Evolutionary conservation across 1,140 invertebrate genomes (phyloP), one percentile per base, ranked within the genome.

Genomic region (Drosophila willistoni): DNA sequence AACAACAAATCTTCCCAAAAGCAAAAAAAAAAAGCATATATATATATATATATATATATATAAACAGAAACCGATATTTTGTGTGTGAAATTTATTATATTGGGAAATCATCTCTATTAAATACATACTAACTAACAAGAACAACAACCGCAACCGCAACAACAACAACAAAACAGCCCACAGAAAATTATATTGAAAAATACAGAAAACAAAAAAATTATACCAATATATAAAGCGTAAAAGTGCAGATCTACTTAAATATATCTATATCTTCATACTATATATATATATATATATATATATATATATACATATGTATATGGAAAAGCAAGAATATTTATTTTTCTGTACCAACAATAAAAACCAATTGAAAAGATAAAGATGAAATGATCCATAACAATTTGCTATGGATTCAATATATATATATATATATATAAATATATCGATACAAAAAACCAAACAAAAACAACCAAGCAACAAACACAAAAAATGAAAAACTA

Each of bases 51-150:
- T 68, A 60, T 55, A 54, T 36, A 54, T 44, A 39, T 9, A 66
- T 42, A 9, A 54, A 29, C 22, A 66, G 17, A 68, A 76, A 87
- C 77, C 67, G 69, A 87, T 86, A 86, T 86, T 86, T 86, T 86
- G 69, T 77, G 83, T 83, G 79, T 79, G 71, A 64, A 74, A 72
- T 86, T 85, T 86, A 81, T 74, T 51, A 51, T 17, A 51, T 51
- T 51, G 44, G 44, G 29, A 71, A 64, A 62, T 77, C 59, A 59
- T 66, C 62, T 44, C 51, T 66, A 42, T 66, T 19, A 63, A 55
- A 64, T 59, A 68, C 57, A 64, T 59, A 68, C 57, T 66, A 71
- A 64, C 59, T 59, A 56, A 64, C 36, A 41, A 59, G 42, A 61
- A 57, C 12, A 73, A 64, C 57, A 29, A 29, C 29, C 29, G 29